These are phyloP conservation scores for Patiria miniata DNA, from an alignment of 35 echinoderm and acorn worm species.

Conservation along the genomic window DNA sequence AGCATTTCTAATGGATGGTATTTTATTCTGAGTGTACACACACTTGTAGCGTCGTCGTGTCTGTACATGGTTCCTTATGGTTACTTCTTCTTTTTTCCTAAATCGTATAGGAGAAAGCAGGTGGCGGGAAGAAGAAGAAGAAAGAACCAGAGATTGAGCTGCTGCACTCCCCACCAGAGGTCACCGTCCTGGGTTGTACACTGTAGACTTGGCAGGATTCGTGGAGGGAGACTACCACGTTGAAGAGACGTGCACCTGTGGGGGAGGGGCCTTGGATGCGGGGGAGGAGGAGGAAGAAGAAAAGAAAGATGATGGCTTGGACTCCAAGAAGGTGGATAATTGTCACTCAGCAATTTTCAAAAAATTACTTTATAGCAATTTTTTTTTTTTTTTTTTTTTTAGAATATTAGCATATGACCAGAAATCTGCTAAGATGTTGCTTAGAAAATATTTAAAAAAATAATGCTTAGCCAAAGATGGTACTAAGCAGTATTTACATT, in stretches of 20 bases:
- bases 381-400: no score
- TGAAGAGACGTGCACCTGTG: constrained; percentile 70
- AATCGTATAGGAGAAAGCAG: neutral
- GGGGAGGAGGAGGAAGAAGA: constrained; percentile 44
- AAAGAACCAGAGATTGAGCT: constrained; percentile 94
- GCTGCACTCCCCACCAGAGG: constrained; percentile 73
- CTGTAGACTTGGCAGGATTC: constrained; percentile 66
- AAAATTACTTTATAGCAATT: no score
- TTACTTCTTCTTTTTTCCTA: no score
- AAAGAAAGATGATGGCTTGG: constrained; percentile 57
- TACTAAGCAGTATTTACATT: no score
- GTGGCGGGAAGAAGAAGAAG: constrained; percentile 93
- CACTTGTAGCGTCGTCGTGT: no score
- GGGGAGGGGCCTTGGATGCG: constrained; percentile 24
- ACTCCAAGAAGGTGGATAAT: constrained; percentile 80
- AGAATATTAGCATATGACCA: no score
- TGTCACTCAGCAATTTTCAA: neutral
- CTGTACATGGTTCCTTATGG: no score
- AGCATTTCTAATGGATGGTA: no score
- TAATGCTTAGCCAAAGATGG: no score
- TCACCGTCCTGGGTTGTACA: constrained; percentile 73
- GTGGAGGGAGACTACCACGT: constrained; percentile 67
- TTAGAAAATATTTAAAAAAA: no score
- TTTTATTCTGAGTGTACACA: no score
- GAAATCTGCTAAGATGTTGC: no score